Conservation (phyloP, 30 jellyfish, hydroid and myxozoan genomes). For the Pseudorhiza aurosa region DNA sequence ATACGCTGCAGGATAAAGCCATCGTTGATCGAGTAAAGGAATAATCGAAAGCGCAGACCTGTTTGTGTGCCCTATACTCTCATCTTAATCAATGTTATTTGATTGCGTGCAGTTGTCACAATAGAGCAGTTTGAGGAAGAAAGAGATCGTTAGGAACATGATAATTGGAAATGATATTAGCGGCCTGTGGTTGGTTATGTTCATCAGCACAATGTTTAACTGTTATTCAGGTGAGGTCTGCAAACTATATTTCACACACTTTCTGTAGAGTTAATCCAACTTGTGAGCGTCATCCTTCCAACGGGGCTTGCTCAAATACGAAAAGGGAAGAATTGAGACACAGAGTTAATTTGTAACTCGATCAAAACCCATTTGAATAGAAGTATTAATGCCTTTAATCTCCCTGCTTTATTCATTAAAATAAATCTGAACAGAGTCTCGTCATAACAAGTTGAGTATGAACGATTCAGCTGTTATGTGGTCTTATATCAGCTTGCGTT, state of each 20-base stretch:
- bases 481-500: not conserved
- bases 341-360: slow-evolving; percentile 24
- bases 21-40: not conserved
- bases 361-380: not conserved
- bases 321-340: too few relatives aligned
- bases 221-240: slow-evolving; percentile 41
- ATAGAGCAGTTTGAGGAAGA: slow-evolving; percentile 30
- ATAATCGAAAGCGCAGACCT: not conserved
- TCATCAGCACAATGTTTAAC: slow-evolving; percentile 33
- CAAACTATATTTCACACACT: not conserved
- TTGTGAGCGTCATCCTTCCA: too few relatives aligned
- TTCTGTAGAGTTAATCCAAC: too few relatives aligned
- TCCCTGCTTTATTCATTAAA: slow-evolving; percentile 22
- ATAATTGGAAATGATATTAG: slow-evolving; percentile 65
- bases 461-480: slow-evolving; percentile 15
- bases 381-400: slow-evolving; percentile 22
- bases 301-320: too few relatives aligned
- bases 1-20: not conserved
- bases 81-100: slow-evolving; percentile 18
- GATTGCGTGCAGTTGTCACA: slow-evolving; percentile 57
- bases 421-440: not conserved
- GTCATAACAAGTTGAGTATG: slow-evolving; percentile 14
- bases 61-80: not conserved
- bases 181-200: slow-evolving; percentile 65
- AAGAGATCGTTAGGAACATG: slow-evolving; percentile 50